phyloP scores from a whole-genome alignment of 2,797 vertebrate genomes.

The Notolabrus celidotus region DNA sequence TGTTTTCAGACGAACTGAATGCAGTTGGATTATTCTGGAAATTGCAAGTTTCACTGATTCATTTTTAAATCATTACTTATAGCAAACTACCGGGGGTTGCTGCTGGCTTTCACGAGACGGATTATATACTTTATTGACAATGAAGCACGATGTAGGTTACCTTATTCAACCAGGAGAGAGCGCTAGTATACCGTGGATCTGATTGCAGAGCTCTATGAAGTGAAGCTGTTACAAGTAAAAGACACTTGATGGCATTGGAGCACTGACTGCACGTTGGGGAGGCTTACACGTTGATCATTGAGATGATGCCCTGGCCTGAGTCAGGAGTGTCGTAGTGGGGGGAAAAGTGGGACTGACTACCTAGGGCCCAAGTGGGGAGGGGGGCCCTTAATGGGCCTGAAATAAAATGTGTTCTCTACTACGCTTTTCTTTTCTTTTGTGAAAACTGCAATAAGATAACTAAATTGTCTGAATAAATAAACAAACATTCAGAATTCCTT shows the following conservation, averaged over 20 bases:
- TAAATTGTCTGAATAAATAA: too few species aligned
- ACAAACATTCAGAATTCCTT: too few species aligned
- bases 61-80: neutral
- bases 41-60: neutral
- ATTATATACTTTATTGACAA: neutral
- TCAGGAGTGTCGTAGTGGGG: too few species aligned
- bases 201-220: neutral
- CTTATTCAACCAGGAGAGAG: conserved; percentile 37
- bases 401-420: too few species aligned
- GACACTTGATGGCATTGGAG: conserved; percentile 48
- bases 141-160: neutral
- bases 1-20: neutral
- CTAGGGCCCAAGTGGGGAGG: too few species aligned
- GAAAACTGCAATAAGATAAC: too few species aligned
- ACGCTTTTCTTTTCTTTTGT: too few species aligned
- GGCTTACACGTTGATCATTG: neutral
- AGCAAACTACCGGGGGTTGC: neutral
- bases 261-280: neutral
- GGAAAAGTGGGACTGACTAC: too few species aligned
- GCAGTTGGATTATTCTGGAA: neutral
- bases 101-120: neutral
- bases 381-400: too few species aligned
- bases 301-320: conserved; percentile 19
- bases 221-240: accelerated
- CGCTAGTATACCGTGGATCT: neutral